A percentile compares a stretch with the other conserved stretches of the same genome.
Conservation (phyloP, 2,113 vertebrate genomes). For the Gymnobelideus leadbeateri region DNA sequence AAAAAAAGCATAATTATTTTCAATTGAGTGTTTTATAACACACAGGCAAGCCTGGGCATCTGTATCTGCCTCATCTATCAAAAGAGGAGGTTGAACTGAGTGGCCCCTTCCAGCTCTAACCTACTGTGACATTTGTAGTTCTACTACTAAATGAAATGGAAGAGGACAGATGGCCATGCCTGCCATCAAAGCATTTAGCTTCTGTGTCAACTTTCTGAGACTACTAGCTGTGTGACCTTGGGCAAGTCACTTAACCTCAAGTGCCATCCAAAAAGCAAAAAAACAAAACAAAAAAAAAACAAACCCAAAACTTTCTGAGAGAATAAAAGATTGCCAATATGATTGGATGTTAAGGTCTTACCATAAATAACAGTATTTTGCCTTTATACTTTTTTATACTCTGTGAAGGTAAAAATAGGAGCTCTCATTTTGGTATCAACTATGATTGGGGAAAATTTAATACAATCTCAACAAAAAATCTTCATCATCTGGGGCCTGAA, state of each 20-base stretch:
- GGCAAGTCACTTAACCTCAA: no score
- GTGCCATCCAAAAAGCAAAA: no score
- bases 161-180: constrained; percentile 22
- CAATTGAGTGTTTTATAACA: not conserved
- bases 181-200: not conserved
- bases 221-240: no score
- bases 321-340: not conserved
- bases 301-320: not conserved
- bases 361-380: not conserved
- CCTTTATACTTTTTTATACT: no score
- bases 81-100: not conserved
- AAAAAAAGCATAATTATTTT: not conserved
- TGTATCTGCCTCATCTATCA: not conserved
- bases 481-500: not conserved
- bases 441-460: not conserved
- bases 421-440: not conserved
- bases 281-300: no score
- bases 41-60: no score
- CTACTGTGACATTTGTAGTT: constrained; percentile 18
- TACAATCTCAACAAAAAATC: not conserved
- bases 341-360: not conserved
- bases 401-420: not conserved
- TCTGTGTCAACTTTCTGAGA: not conserved
- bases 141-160: not conserved
- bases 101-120: not conserved